phyloP scores from a whole-genome alignment of 2,888 invertebrate genomes.

The Aphodius granarius region DNA sequence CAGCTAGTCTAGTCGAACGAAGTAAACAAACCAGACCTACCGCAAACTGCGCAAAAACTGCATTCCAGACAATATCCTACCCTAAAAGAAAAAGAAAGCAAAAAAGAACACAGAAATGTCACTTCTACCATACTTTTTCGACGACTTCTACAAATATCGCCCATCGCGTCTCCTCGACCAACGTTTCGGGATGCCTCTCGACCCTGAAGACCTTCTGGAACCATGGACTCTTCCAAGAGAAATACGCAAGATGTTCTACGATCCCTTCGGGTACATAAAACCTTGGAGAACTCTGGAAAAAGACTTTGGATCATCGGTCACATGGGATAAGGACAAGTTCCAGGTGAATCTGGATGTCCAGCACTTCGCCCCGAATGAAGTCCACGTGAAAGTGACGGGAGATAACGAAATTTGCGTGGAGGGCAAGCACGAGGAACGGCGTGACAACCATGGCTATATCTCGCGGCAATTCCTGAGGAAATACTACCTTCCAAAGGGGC shows the following conservation, averaged over 20 bases:
- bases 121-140: conserved; percentile 19
- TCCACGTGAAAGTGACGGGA: conserved; percentile 72
- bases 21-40: background rate
- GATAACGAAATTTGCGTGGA: conserved; percentile 70
- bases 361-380: conserved; percentile 78
- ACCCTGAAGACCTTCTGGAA: conserved; percentile 51
- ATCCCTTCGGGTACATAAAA: conserved; percentile 34
- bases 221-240: conserved; percentile 41
- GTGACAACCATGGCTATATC: conserved; percentile 76
- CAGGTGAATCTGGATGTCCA: conserved; percentile 75
- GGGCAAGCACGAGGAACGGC: conserved; percentile 76
- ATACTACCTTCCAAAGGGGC: conserved; percentile 73
- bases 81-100: background rate
- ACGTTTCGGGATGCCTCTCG: conserved; percentile 53
- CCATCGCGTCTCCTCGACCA: conserved; percentile 46
- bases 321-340: conserved; percentile 67
- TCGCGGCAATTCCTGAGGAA: conserved; percentile 75
- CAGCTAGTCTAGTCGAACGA: background rate
- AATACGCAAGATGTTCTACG: background rate
- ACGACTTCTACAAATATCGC: conserved; percentile 11
- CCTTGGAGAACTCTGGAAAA: conserved; percentile 58
- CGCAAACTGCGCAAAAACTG: background rate
- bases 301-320: conserved; percentile 59
- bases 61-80: background rate
- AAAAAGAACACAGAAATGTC: conserved; percentile 15